Evolutionary conservation across 2,113 vertebrate genomes (phyloP).

Genomic region (Delphinus delphis): DNA sequence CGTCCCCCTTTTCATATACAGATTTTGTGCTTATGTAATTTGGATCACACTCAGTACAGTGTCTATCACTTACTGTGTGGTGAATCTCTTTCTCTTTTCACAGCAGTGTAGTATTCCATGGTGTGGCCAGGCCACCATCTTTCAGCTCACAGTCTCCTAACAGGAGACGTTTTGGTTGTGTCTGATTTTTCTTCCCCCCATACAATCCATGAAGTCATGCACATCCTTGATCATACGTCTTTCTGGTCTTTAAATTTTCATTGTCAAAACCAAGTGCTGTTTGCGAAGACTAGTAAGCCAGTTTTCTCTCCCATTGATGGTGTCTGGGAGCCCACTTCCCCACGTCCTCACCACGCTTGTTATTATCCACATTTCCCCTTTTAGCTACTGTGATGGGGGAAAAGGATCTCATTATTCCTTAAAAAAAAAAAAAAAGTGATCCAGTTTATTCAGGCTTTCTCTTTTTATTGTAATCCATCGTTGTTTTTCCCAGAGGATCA

Average conservation of each 20-base stretch:
- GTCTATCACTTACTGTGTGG: not conserved
- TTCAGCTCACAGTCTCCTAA: not conserved
- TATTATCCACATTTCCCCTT: not conserved
- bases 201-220: not conserved
- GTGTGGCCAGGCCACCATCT: not conserved
- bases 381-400: not conserved
- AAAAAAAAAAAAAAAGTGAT: not conserved
- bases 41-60: not conserved
- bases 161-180: not conserved
- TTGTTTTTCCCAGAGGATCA: constrained; percentile 17
- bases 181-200: not conserved
- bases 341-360: not conserved
- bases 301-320: not conserved
- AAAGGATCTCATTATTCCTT: not conserved
- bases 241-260: not conserved
- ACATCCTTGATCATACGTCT: not conserved
- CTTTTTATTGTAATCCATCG: not conserved
- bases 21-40: not conserved
- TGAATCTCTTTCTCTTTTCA: not conserved
- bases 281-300: not conserved
- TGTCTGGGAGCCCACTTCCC: not conserved
- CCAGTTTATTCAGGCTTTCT: not conserved
- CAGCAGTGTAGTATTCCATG: accelerated
- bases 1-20: not conserved
- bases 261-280: not conserved